Evolutionary conservation across 2,113 vertebrate genomes (phyloP).

Genomic region (Gracilinanus agilis): DNA sequence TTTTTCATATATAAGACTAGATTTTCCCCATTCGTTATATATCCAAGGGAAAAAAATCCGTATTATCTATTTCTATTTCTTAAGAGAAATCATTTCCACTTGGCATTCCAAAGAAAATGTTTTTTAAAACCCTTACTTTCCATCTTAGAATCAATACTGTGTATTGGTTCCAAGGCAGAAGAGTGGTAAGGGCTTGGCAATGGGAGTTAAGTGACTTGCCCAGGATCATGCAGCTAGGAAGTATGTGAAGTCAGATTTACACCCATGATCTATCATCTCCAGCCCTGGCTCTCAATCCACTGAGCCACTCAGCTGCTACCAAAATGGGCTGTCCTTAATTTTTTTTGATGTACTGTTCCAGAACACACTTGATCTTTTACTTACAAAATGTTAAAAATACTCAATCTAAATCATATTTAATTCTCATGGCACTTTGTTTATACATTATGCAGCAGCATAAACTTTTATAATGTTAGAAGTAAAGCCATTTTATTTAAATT

Average conservation of each 20-base stretch:
- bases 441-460: slow-evolving; percentile 29
- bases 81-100: slow-evolving; percentile 46
- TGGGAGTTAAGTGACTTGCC: too few relatives aligned
- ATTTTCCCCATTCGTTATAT: slow-evolving; percentile 39
- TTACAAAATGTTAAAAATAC: slow-evolving; percentile 50
- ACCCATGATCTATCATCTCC: too few relatives aligned
- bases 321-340: not conserved
- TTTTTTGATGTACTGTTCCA: slow-evolving; percentile 23
- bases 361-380: not conserved
- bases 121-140: too few relatives aligned
- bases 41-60: not conserved
- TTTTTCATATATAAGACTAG: slow-evolving; percentile 29
- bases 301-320: too few relatives aligned
- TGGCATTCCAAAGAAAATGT: slow-evolving; percentile 15
- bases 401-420: slow-evolving; percentile 34
- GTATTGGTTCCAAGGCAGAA: too few relatives aligned
- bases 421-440: slow-evolving; percentile 26
- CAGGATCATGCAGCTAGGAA: too few relatives aligned
- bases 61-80: slow-evolving; percentile 51
- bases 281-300: too few relatives aligned
- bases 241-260: too few relatives aligned
- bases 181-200: too few relatives aligned
- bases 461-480: slow-evolving; percentile 22
- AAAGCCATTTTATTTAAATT: slow-evolving; percentile 24
- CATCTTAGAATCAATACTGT: too few relatives aligned